phyloP scores from a whole-genome alignment of 92 coral and sea anemone genomes.

The Porites rus region DNA sequence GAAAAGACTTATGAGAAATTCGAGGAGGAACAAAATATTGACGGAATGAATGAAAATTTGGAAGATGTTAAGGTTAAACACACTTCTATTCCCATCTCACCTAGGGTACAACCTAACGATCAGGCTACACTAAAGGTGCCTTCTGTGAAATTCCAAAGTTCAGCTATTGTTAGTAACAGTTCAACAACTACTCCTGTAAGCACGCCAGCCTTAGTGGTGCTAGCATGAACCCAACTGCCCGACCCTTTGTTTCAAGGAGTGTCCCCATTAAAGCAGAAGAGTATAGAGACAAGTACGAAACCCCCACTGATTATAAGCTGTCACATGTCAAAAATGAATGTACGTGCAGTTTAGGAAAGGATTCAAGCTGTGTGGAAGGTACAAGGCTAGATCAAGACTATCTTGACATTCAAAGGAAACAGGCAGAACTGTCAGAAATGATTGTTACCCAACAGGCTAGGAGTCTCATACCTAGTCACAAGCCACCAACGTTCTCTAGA shows the following conservation, averaged over 20 bases:
- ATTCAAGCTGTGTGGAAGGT: background rate
- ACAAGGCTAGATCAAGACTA: slow-evolving; percentile 31
- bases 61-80: background rate
- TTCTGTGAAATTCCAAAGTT: background rate
- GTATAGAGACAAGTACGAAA: background rate
- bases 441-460: slow-evolving; percentile 45
- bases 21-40: slow-evolving; percentile 14
- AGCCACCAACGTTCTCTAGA: slow-evolving; percentile 59
- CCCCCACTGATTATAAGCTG: background rate
- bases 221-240: background rate
- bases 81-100: slow-evolving; percentile 6
- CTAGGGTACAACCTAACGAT: background rate
- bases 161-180: background rate
- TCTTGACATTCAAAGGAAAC: slow-evolving; percentile 64
- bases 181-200: background rate
- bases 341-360: background rate
- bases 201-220: background rate
- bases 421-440: slow-evolving; percentile 70
- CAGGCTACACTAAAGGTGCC: background rate
- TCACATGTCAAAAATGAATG: background rate
- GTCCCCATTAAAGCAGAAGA: background rate
- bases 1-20: slow-evolving; percentile 61
- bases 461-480: slow-evolving; percentile 25
- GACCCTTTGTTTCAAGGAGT: background rate
- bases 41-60: background rate